Base-by-base conservation (phyloP, 2,113 vertebrate genomes). In the Dendropsophus ebraccatus region DNA sequence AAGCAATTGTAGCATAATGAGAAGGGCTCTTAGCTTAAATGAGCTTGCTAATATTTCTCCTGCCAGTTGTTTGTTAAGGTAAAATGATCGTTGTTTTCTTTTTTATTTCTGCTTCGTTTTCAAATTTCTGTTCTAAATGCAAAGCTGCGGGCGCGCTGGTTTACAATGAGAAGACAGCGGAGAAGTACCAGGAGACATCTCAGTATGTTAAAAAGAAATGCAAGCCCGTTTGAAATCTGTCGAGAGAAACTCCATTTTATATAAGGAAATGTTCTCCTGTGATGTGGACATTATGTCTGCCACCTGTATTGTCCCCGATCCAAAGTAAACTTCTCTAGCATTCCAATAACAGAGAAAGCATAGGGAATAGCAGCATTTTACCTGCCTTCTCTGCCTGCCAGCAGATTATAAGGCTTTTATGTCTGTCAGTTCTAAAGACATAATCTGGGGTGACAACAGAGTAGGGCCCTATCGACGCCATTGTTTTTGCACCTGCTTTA, bases 31-130 rank as follows among this genome's bases (percentile, higher is more conserved):
- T 75, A 84, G 82, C 70, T 60, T 75, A 75, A 83, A 83, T 37
- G 70, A 74, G 70, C 67, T 47, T 58, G 82, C 82, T 75, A 75
- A 83, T 83, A 83, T 74, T 83, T 73, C 82, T 83, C 67, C 70
- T 74, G 54, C 77, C 77, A 80, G 70, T 56, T 75, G 52, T 74
- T 75, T 41, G 41, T 41, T 60, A 73, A 83, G 69, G 70, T 58
- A 58, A 73, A 70, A 25, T 10, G 30, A 32, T 83, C 56, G 65
- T 32, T 80, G 25, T 78, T 25, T 80, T 80, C 1, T 35, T 76
- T 41, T 54, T 41, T 60, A 23, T 23, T 79, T 58, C 30, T 58
- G 30, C 52, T 79, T 37, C 19, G 19, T 37, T 58, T 79, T 58
- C 54, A 23, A 17, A 45, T 60, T 80, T 80, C 35, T 60, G 11